phyloP scores from a whole-genome alignment of 2,113 vertebrate genomes.

The Nycticryphes semicollaris region DNA sequence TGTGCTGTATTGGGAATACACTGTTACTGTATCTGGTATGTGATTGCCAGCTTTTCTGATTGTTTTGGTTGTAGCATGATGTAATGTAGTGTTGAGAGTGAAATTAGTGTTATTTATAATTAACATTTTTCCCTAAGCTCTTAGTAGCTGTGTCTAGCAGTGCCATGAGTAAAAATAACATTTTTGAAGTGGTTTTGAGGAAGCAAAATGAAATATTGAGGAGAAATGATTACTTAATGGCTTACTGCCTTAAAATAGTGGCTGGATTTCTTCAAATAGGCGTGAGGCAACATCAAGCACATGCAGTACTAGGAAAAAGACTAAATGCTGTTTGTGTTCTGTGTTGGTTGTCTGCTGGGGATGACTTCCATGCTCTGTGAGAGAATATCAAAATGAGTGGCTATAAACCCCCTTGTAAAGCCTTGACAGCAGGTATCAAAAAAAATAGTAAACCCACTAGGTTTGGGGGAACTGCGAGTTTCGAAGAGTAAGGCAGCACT shows the following conservation, averaged over 20 bases:
- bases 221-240: background rate
- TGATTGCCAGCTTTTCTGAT: background rate
- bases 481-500: background rate
- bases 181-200: conserved; percentile 20
- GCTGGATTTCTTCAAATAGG: background rate
- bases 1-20: background rate
- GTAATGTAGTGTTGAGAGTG: background rate
- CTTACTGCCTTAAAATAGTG: background rate
- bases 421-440: background rate
- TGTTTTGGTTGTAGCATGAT: background rate
- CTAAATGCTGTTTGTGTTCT: background rate
- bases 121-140: background rate
- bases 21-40: background rate
- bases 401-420: background rate
- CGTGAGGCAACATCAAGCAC: background rate
- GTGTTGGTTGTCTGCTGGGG: background rate
- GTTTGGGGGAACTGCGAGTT: background rate
- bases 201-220: background rate
- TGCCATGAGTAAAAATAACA: background rate
- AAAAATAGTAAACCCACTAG: background rate
- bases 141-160: background rate
- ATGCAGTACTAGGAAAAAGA: background rate
- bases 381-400: background rate
- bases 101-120: conserved; percentile 21
- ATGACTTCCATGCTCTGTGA: background rate